Base-by-base conservation (phyloP, 1,140 invertebrate species). In the Musca domestica region DNA sequence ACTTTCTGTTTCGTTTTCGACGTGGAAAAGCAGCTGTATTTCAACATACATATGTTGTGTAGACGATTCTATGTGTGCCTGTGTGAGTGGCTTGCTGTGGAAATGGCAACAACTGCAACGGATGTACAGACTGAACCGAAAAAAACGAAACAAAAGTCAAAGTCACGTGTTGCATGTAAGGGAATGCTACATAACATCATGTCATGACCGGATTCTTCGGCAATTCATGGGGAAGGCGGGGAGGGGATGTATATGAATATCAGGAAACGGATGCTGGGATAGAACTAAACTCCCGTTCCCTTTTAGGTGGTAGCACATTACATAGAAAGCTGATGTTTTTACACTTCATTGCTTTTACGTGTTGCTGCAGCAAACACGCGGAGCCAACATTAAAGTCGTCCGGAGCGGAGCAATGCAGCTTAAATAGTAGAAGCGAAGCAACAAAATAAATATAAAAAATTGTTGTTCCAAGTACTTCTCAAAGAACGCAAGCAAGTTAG, bases 281-380 rank as follows among this genome's bases (percentile, higher is more conserved):
- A 41, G 2, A 41, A 41, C 34, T 41, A 12, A 41, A 10, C 34
- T 41, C 10, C 34, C 34, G 2, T 10, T 41, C 34, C 12, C 34
- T 12, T 5, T 41, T 41, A n/a, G n/a, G n/a, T 41, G 5, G 34
- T 41, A 41, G 34, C 34, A 12, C 12, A 41, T 41, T 41, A 41
- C 34, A 41, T 41, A 12, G 51, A 58, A 51, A 48, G 64, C 64
- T 64, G 64, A 54, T 66, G 68, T 61, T 69, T 67, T 69, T 69
- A 54, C 64, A 66, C 30, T 69, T 69, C 68, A 69, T 69, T 69
- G 68, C 68, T 47, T 66, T 69, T 69, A 69, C 64, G 64, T 69
- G 68, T 22, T 51, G 48, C 34, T 34, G 25, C 34, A 34, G 19
- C 56, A 17, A 20, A 34, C 54, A 7, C n/a, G n/a, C n/a, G n/a